Evolutionary conservation across 1,140 invertebrate species (phyloP), one percentile per base, ranked within the genome.

Genomic region (Spodoptera litura): DNA sequence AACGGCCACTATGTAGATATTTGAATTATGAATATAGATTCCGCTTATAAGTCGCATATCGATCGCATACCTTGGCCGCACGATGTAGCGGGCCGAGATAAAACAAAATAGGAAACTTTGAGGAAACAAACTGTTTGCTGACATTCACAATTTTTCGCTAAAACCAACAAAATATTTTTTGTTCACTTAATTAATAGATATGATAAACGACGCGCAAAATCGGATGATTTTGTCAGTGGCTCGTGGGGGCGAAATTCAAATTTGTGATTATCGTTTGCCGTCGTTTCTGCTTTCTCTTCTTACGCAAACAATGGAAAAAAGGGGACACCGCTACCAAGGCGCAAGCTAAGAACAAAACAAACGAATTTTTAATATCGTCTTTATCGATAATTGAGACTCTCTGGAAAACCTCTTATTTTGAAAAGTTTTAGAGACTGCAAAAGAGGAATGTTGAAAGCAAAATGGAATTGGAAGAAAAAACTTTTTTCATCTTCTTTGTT

Each of bases 401-500:
- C 87, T 90, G 88, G 88, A 92, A 92, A 94, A 94, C 89, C 92
- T 93, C 91, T 94, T 92, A 94, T 94, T 94, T 94, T 94, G 87
- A 90, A 94, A 94, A 94, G 88, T 94, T 94, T 94, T 87, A 91
- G 89, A 93, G 92, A 92, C 90, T 91, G 88, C 87, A 88, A 93
- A 93, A 93, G 91, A 93, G 90, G 88, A 93, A 91, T 92, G 87
- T 88, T 89, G 90, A 91, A 93, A 87, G 62, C 90, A 94, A 93
- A 94, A 93, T 91, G 92, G 91, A 93, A 93, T 93, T 91, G 89
- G 87, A 87, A 88, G 90, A 91, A 90, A 91, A 93, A 94, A 94
- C 92, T 93, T 94, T 94, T 94, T 94, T 94, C 93, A 94, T 94
- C 93, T 94, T 92, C 93, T 94, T 94, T 94, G 89, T 94, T 94